phyloP scores from a whole-genome alignment of 2,113 vertebrate genomes.

The Megaceryle maxima region DNA sequence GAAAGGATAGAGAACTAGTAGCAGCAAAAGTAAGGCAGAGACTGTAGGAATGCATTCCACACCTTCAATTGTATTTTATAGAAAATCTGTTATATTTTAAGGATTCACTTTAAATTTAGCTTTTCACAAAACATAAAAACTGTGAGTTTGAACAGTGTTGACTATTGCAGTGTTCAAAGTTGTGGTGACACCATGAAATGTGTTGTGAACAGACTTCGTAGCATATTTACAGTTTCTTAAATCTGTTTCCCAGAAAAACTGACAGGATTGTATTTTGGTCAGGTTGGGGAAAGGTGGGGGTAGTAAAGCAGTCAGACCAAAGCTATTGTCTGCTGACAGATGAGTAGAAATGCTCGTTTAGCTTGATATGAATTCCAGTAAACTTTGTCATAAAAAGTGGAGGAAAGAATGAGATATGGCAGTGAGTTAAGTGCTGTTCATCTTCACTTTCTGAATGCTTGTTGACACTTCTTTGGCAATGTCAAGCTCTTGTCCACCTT shows the following conservation, averaged over 20 bases:
- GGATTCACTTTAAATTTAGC: not conserved
- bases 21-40: not conserved
- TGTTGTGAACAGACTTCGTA: not conserved
- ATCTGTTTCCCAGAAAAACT: not conserved
- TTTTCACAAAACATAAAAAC: not conserved
- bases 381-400: not conserved
- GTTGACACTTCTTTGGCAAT: not conserved
- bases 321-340: not conserved
- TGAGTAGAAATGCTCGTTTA: not conserved
- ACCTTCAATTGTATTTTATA: not conserved
- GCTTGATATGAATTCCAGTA: not conserved
- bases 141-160: not conserved
- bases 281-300: not conserved
- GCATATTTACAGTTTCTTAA: not conserved
- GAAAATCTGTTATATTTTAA: not conserved
- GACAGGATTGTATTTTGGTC: not conserved
- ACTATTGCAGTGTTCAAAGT: not conserved
- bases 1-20: not conserved
- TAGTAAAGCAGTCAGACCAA: not conserved
- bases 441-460: not conserved
- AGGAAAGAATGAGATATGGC: not conserved
- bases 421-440: not conserved
- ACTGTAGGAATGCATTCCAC: not conserved
- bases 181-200: not conserved
- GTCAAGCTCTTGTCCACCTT: not conserved